phyloP scores from a whole-genome alignment of 2,113 vertebrate species.

The Sinocyclocheilus maitianheensis region DNA sequence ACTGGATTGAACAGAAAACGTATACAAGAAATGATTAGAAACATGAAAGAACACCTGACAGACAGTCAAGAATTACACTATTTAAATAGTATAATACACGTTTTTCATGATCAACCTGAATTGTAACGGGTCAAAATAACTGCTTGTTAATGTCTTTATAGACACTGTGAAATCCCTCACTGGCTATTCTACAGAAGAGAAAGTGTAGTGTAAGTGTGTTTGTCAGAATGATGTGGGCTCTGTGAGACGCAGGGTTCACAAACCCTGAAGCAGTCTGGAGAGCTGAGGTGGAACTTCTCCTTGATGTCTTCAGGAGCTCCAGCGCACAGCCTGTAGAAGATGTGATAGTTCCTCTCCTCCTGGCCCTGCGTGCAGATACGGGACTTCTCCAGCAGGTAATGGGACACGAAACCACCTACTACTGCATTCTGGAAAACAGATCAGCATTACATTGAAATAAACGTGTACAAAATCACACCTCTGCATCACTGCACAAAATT shows the following conservation, averaged over 20 bases:
- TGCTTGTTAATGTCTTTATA: not conserved
- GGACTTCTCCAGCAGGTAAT: slow-evolving; percentile 98
- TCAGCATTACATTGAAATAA: not conserved
- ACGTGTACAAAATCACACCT: not conserved
- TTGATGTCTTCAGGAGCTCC: slow-evolving; percentile 93
- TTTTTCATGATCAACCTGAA: not conserved
- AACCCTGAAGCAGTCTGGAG: slow-evolving; percentile 93
- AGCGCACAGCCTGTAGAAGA: slow-evolving; percentile 96
- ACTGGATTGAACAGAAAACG: slow-evolving; percentile 69
- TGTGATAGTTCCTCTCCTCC: slow-evolving; percentile 98
- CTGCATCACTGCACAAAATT: not conserved
- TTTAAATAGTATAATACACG: not conserved
- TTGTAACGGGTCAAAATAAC: not conserved
- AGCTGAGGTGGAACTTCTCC: slow-evolving; percentile 86
- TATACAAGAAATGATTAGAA: not conserved
- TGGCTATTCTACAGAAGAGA: not conserved
- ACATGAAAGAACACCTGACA: not conserved
- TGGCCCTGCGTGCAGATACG: slow-evolving; percentile 92
- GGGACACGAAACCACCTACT: slow-evolving; percentile 96
- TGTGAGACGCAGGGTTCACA: slow-evolving; percentile 56
- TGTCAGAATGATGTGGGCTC: not conserved
- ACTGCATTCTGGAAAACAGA: slow-evolving; percentile 82
- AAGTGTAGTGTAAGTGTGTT: not conserved
- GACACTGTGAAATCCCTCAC: not conserved
- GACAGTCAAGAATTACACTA: not conserved